Evolutionary conservation across 2,888 invertebrate species (phyloP), one percentile per base, ranked within the genome.

Genomic region (Amphimallon solstitiale): DNA sequence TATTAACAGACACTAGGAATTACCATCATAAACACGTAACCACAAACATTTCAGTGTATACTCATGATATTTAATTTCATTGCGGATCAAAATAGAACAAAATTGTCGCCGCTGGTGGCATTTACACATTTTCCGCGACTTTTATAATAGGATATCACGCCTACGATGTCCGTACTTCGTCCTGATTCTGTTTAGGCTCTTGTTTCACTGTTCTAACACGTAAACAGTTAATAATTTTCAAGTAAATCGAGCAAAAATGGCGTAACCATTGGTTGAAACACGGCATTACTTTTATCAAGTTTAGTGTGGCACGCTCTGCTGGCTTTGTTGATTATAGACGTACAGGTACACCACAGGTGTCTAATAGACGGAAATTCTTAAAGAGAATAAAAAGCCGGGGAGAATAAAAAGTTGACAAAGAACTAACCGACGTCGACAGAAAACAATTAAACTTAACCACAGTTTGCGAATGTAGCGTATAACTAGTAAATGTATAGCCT

Each of bases 261-360:
- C 37, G 46, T 45, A 60, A 60, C 46, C 46, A 60, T 46, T 46
- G 60, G 60, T 35, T 56, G 56, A 56, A 66, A 66, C 66, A 66
- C 54, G 35, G 48, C 49, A 66, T 63, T 56, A 63, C 62, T 66
- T 66, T 66, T 66, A 63, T 63, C 54, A 40, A 43, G 66, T 66
- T 66, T 49, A 62, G 54, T 61, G 59, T 54, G 54, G 51, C 60
- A 68, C 67, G 68, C 56, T 68, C 64, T 46, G 63, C 63, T 66
- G 64, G 63, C 34, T 66, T 60, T 60, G 64, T 69, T 70, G 70
- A 70, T 70, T 70, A 67, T 67, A 70, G 38, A 66, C 68, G 67
- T 70, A 65, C 62, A 66, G 64, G 60, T 62, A 67, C 67, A 67
- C 66, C 67, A 65, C 70, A 69, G 70, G 70, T 70, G 68, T 68